These are phyloP conservation scores for Laspeyria flexula DNA, from an alignment of 2,888 invertebrate species.

Conservation along the genomic window DNA sequence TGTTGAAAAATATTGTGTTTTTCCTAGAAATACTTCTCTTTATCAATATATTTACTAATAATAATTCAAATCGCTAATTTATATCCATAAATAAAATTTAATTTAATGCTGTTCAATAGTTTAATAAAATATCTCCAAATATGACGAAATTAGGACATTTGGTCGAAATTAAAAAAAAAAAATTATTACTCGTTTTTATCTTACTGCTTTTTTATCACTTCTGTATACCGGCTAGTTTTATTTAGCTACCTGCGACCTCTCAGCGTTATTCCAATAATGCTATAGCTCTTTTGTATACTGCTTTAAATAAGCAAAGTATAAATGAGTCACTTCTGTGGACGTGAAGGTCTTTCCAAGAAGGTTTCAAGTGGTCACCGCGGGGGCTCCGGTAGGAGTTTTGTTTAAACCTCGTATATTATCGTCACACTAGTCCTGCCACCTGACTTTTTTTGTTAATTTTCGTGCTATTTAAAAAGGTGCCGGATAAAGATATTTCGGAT, in stretches of 20 bases:
- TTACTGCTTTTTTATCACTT: not conserved
- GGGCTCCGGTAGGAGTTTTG: constrained; percentile 54
- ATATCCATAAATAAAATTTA: too few species aligned
- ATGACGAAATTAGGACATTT: too few species aligned
- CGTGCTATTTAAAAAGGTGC: constrained; percentile 25
- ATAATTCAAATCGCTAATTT: too few species aligned
- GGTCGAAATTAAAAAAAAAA: too few species aligned
- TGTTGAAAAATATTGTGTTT: too few species aligned
- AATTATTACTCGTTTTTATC: too few species aligned
- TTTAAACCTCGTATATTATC: constrained; percentile 54
- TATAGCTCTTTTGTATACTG: constrained; percentile 30
- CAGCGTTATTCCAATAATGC: constrained; percentile 30
- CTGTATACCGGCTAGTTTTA: not conserved
- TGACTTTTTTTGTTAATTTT: constrained; percentile 33
- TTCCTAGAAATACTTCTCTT: too few species aligned
- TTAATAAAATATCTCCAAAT: too few species aligned
- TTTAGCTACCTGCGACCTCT: constrained; percentile 32
- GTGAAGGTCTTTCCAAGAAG: constrained; percentile 62
- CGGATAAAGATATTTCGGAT: constrained; percentile 27
- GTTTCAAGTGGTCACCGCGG: constrained; percentile 60
- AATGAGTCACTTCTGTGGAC: constrained; percentile 52
- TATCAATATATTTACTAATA: too few species aligned
- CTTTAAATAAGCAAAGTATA: constrained; percentile 37
- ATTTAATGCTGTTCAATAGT: too few species aligned
- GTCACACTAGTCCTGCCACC: constrained; percentile 51